Percentiles rank a stretch among this genome's conserved stretches.
Conservation (phyloP, 2,797 vertebrate genomes). For the Sylvia borin region DNA sequence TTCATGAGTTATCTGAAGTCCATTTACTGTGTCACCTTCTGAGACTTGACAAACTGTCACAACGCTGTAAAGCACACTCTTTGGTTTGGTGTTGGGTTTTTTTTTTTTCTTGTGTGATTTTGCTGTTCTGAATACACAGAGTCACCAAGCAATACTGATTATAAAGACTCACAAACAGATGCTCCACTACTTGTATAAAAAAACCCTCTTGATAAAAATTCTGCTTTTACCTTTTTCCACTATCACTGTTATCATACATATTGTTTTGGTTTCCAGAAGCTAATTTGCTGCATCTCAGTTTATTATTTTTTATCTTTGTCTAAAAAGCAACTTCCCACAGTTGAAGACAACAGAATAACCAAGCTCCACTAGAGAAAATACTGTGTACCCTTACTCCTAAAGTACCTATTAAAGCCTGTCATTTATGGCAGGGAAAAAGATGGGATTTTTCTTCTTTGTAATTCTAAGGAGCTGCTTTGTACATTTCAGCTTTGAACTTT, state of each 20-base stretch:
- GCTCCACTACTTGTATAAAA: no score
- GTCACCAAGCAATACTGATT: neutral
- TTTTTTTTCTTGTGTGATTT: neutral
- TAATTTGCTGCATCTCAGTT: neutral
- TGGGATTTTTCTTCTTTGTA: neutral
- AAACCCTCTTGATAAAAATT: accelerated
- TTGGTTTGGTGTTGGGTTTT: neutral
- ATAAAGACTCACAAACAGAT: neutral
- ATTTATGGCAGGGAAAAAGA: neutral
- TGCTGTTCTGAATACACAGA: neutral
- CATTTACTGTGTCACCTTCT: neutral
- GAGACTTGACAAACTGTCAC: neutral
- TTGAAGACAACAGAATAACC: neutral
- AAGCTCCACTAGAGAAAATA: neutral
- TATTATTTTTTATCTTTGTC: neutral
- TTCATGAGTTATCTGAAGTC: neutral
- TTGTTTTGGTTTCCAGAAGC: neutral
- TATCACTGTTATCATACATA: neutral
- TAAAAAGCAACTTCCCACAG: neutral
- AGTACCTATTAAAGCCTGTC: neutral
- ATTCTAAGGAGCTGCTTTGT: neutral
- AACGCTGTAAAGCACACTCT: neutral
- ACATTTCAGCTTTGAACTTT: neutral
- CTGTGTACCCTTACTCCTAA: neutral
- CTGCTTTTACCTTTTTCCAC: neutral